Percentiles rank a stretch among this genome's conserved stretches.
These are phyloP conservation scores for Ctena decussata DNA, from an alignment of 2,888 invertebrate genomes.

Conservation along the genomic window DNA sequence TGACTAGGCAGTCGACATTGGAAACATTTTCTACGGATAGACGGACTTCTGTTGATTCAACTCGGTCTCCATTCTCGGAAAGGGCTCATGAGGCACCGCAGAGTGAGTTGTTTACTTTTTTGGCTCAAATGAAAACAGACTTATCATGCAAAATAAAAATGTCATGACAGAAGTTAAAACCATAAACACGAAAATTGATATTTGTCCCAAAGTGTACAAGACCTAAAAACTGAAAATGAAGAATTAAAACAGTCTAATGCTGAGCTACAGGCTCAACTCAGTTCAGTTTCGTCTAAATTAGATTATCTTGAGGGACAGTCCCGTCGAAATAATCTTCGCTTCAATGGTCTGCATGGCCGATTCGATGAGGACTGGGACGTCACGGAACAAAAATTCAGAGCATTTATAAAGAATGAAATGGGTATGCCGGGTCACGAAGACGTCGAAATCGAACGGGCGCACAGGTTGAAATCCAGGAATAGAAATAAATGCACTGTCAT, in stretches of 20 bases:
- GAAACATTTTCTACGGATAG: not conserved
- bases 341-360: conserved; percentile 12
- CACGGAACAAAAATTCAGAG: not conserved
- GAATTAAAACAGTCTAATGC: not conserved
- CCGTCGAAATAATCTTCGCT: conserved; percentile 5
- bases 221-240: conserved; percentile 29
- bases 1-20: not conserved
- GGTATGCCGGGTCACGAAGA: conserved; percentile 16
- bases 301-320: not conserved
- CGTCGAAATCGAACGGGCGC: conserved; percentile 34
- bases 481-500: conserved; percentile 32
- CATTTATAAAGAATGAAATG: conserved; percentile 26
- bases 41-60: not conserved
- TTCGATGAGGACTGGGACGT: conserved; percentile 17
- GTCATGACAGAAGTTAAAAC: not conserved
- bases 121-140: not conserved
- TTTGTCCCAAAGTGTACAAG: not conserved
- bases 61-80: not conserved
- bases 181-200: not conserved
- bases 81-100: not conserved
- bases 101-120: not conserved
- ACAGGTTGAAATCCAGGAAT: conserved; percentile 25
- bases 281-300: not conserved
- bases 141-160: not conserved
- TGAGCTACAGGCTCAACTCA: not conserved